Evolutionary conservation across 2,797 vertebrate genomes (phyloP).

Genomic region (Mormyrops attenuatus): DNA sequence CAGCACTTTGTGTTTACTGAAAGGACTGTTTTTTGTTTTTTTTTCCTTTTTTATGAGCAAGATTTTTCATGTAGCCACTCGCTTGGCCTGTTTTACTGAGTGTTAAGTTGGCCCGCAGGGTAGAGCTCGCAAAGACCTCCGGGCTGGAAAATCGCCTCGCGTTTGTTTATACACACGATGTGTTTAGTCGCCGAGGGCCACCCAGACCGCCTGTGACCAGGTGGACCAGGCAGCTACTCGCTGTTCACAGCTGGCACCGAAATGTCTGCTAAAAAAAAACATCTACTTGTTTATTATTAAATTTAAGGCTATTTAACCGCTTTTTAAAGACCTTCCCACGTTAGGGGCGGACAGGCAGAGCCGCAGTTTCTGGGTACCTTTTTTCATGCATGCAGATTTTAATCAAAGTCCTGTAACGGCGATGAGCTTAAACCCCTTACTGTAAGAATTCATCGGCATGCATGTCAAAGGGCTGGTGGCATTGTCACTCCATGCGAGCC

Average conservation of each 20-base stretch:
- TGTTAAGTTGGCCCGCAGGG: not conserved
- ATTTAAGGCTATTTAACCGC: not conserved
- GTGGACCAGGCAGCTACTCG: not conserved
- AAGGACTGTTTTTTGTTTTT: not conserved
- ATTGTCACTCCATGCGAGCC: not conserved
- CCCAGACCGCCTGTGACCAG: not conserved
- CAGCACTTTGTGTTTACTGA: not conserved
- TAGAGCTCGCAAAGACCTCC: not conserved
- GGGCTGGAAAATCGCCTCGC: not conserved
- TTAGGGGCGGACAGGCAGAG: not conserved
- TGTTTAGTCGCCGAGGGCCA: not conserved
- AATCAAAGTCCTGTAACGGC: not conserved
- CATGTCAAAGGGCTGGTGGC: not conserved
- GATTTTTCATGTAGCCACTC: not conserved
- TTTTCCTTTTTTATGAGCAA: not conserved
- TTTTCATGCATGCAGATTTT: not conserved
- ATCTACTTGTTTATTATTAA: not conserved
- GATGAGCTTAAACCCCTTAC: not conserved
- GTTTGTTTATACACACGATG: not conserved
- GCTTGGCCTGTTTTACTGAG: not conserved
- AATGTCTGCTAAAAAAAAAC: not conserved
- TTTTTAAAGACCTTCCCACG: not conserved
- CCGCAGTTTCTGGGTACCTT: not conserved
- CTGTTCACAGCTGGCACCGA: not conserved
- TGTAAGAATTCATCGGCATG: not conserved